Base-by-base conservation (phyloP, 2,113 vertebrate genomes). In the Neolamprologus devosi region DNA sequence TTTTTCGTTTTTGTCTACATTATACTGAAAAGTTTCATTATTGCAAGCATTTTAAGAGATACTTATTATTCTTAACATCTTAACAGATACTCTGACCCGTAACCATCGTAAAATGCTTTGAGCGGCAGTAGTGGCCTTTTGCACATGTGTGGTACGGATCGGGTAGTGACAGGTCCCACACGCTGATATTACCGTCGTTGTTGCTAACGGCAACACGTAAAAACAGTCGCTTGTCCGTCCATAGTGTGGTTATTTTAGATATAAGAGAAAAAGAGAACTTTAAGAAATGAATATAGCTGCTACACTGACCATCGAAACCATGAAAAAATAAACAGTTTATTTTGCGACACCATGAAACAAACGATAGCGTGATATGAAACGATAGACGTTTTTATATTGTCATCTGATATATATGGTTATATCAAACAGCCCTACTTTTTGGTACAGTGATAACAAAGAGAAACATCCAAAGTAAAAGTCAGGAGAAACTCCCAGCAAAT, bases 371-470 rank as follows among this genome's bases (percentile, higher is more conserved):
- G 2, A 58, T 5, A 58, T 28, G 23, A 58, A 28, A 58, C 55
- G 5, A 28, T 0, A 58, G 8, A 28, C 3, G 5, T 9, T 9
- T 58, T 28, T 28, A 28, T 30, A 30, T 58, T 13, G 0, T 28
- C 55, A 58, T 58, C 55, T 1, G 55, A 58, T 16, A 28, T 28
- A 28, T 58, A 28, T 16, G 1, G 1, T 16, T 58, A 28, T 28
- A 28, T 58, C 26, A 4, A 58, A 58, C 26, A 58, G 13, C 55
- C 55, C 3, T 28, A 58, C 16, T 63, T 63, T 63, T 33, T 63
- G 58, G 28, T 63, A 33, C 28, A 63, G 9, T 33, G 28, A 63
- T 19, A 63, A 63, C 9, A 63, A 63, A 35, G 57, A 33, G 16
- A 63, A 63, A 63, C 30, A 19, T 63, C 58, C 28, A 19, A 7